A percentile compares a stretch with the other conserved stretches of the same genome.
phyloP scores from a whole-genome alignment of 2,888 invertebrate genomes.

The Loripinus fragilis region DNA sequence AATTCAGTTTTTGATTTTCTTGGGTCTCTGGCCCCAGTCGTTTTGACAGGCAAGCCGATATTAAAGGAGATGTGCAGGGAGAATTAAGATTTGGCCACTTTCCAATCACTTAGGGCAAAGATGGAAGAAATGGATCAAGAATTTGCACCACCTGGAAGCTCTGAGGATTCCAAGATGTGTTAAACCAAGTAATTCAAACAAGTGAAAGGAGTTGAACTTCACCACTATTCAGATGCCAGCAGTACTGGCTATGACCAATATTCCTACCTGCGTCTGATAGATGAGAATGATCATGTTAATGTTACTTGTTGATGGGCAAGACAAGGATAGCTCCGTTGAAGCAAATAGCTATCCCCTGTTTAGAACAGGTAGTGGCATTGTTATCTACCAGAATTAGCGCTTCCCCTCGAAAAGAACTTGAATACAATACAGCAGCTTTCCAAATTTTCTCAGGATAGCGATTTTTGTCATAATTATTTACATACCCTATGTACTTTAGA shows the following conservation, averaged over 20 bases:
- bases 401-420: conserved; percentile 42
- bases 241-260: conserved; percentile 5
- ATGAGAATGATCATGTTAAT: conserved; percentile 2
- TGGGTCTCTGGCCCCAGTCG: too few species aligned
- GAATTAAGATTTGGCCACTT: conserved; percentile 53
- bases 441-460: too few species aligned
- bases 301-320: conserved; percentile 33
- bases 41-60: too few species aligned
- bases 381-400: conserved; percentile 52
- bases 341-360: conserved; percentile 46
- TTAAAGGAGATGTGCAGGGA: conserved; percentile 52
- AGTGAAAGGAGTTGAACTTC: conserved; percentile 12
- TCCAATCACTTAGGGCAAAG: conserved; percentile 25
- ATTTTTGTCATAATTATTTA: too few species aligned
- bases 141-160: conserved; percentile 20
- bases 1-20: too few species aligned
- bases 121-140: conserved; percentile 26
- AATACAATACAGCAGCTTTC: too few species aligned
- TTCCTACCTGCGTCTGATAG: conserved; percentile 8
- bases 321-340: conserved; percentile 50
- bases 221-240: conserved; percentile 41
- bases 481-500: too few species aligned
- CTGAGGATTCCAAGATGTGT: conserved; percentile 42
- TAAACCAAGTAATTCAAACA: conserved; percentile 52
- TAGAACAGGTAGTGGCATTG: conserved; percentile 56